Conservation (phyloP, 2,797 vertebrate species). For the Myripristis murdjan region DNA sequence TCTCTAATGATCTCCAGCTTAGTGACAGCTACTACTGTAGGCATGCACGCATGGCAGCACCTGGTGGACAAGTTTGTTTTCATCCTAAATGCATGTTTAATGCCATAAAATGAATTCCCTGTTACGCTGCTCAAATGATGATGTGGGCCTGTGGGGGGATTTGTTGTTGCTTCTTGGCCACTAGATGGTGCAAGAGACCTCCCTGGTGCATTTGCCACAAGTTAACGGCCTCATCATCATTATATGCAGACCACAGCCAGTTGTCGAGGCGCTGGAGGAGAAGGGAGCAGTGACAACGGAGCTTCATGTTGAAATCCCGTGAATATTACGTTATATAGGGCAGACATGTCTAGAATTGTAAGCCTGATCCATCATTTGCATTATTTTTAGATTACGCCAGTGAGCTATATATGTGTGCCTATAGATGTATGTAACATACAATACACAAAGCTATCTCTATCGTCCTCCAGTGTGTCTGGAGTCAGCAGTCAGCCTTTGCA, state of each 20-base stretch:
- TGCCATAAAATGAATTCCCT: not conserved
- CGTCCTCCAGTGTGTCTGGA: too few relatives aligned
- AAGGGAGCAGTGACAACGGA: not conserved
- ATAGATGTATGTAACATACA: not conserved
- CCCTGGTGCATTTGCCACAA: conserved; percentile 27
- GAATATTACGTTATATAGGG: not conserved
- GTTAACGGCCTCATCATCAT: conserved; percentile 13
- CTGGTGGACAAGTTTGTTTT: conserved; percentile 17
- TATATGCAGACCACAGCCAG: conserved; percentile 1
- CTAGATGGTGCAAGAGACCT: conserved; percentile 82
- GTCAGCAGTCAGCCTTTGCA: too few relatives aligned
- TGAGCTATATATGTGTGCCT: not conserved
- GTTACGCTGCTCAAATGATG: not conserved
- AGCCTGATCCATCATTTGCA: too few relatives aligned
- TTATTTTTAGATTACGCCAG: too few relatives aligned
- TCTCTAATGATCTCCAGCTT: conserved; percentile 65
- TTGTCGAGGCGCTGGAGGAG: conserved; percentile 13
- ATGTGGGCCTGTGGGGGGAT: not conserved
- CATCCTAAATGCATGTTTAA: not conserved
- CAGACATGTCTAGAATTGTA: too few relatives aligned
- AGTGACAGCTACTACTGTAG: conserved; percentile 22
- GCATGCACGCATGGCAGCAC: conserved; percentile 23
- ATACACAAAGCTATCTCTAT: not conserved
- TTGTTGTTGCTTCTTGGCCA: conserved; percentile 32
- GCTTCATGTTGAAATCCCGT: conserved; percentile 6